Evolutionary conservation across 1,140 invertebrate species (phyloP), one percentile per base, ranked within the genome.

Genomic region (Cataglyphis hispanica): DNA sequence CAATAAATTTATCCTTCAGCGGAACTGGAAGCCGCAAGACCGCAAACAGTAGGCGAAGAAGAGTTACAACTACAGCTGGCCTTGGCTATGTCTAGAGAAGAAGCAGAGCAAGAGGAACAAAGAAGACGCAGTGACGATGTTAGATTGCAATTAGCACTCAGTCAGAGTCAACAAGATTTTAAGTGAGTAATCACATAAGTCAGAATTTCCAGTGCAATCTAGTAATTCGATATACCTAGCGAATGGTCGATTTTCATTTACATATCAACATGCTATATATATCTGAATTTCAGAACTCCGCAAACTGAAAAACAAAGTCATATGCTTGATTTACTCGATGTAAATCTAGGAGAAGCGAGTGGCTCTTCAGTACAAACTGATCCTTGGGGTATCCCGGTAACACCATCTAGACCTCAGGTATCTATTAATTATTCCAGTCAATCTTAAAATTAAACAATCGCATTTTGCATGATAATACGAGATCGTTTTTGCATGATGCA

Each of bases 41-140:
- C 99, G 7, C 98, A 98, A 91, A 99, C 99, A 1, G 97, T 98
- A 1, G 99, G 99, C 0, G 99, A 99, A 95, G 99, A 99, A 96
- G 99, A 99, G 94, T 96, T 99, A 85, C 99, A 99, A 94, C 95
- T 99, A 83, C 99, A 99, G 95, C 96, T 99, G 91, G 99, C 99
- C 40, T 96, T 99, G 92, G 99, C 99, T 63, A 99, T 99, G 98
- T 99, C 98, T 72, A 97, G 99, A 85, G 99, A 99, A 95, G 99
- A 99, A 95, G 99, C 99, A 37, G 99, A 99, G 92, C 97, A 99
- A 93, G 98, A 99, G 92, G 98, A 99, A 95, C 97, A 99, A 90
- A 97, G 98, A 93, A 96, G 98, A 67, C 97, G 98, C 86, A 98
- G 98, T 90, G 99, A 99, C 94, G 99, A 99, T 94, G 97, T 99